Evolutionary conservation across 1,140 invertebrate genomes (phyloP), one percentile per base, ranked within the genome.

Genomic region (Drosophila funebris): DNA sequence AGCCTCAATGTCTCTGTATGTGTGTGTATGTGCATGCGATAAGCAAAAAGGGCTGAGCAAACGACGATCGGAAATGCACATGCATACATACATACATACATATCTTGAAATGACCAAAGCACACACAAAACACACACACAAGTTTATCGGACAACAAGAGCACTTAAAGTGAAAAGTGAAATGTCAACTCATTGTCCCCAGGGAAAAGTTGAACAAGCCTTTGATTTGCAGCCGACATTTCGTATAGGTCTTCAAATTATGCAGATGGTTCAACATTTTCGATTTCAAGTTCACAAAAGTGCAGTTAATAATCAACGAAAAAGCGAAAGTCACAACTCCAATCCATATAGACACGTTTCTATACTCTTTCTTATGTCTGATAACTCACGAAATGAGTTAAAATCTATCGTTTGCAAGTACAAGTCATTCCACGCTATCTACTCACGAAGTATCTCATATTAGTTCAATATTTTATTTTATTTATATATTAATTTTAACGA

Each of bases 231-330:
- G 31, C 83, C 78, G 83, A 60, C 62, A 64, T 57, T 54, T 7
- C 3, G 37, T 24, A 41, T 24, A 20, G 20, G 46, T 31, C 24
- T 50, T 18, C 3, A 31, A 50, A 85, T 84, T 69, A 85, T 81
- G 82, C 75, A 85, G 74, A 78, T 87, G 78, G 29, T 50, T 57
- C 60, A 24, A 54, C 41, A 58, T 60, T 72, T 76, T 43, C 41
- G 73, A 61, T 87, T 85, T 85, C 82, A 85, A 85, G 83, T 88
- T 85, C 82, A 87, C 52, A 81, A 77, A 66, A 61, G 33, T 37
- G 52, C 57, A 43, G 41, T 41, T 27, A 60, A 29, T 60, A 60
- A 60, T 61, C 44, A 37, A 31, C 14, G 7, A 9, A 50, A 50
- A 50, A 50, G 27, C 46, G 46, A 50, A 58, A 33, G 29, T 13